Evolutionary conservation across 2,888 invertebrate genomes (phyloP).

Genomic region (Microctonus hyperodae): DNA sequence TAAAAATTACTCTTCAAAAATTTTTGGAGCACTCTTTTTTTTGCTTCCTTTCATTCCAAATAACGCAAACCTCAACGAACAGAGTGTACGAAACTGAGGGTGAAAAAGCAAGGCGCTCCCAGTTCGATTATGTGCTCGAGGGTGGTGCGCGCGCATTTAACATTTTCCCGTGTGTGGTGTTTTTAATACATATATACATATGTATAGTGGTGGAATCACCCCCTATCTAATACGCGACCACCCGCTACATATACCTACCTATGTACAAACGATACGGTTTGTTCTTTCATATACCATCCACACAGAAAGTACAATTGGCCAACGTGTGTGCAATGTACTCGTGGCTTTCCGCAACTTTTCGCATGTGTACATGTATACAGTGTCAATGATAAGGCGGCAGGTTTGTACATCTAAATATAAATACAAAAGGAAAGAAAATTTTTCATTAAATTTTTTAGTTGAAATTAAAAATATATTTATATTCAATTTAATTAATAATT

Average conservation of each 20-base stretch:
- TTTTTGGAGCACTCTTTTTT: too few species aligned
- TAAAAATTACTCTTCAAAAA: too few species aligned
- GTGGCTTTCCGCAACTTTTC: constrained; percentile 6
- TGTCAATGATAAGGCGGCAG: background rate
- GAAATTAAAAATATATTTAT: too few species aligned
- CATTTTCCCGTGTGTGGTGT: constrained; percentile 37
- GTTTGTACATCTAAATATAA: background rate
- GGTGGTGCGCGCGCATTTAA: constrained; percentile 56
- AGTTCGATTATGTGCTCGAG: constrained; percentile 61
- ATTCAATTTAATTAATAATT: too few species aligned
- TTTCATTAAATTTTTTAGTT: too few species aligned
- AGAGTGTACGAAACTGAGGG: constrained; percentile 53
- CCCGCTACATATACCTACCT: background rate
- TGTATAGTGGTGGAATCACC: constrained; percentile 24
- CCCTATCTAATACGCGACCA: background rate
- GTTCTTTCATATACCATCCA: background rate
- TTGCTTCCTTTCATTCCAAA: too few species aligned
- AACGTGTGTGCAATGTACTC: constrained; percentile 4
- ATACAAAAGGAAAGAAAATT: background rate
- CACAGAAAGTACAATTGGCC: background rate
- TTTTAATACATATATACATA: constrained; percentile 17
- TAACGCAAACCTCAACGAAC: constrained; percentile 30
- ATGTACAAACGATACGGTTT: background rate
- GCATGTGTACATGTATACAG: background rate
- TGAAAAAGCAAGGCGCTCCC: constrained; percentile 60